A percentile compares a stretch with the other conserved stretches of the same genome.
phyloP scores from a whole-genome alignment of 2,888 invertebrate genomes.

The Netelia fuscicornis region DNA sequence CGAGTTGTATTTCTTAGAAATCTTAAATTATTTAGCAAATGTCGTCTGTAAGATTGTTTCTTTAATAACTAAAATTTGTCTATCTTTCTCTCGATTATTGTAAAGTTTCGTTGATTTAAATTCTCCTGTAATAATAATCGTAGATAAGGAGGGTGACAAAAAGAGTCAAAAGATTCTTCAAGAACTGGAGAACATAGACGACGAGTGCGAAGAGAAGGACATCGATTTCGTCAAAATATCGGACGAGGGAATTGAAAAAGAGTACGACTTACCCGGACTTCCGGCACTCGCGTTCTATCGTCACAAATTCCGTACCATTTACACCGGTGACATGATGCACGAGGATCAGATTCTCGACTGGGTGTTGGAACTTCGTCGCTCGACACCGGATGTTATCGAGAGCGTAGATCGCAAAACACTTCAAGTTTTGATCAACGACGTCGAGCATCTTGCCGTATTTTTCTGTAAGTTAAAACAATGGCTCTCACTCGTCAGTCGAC shows the following conservation, averaged over 20 bases:
- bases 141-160: slow-evolving; percentile 96
- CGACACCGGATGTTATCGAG: slow-evolving; percentile 95
- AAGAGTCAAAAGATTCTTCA: slow-evolving; percentile 94
- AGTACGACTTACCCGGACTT: slow-evolving; percentile 93
- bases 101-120: too few species aligned
- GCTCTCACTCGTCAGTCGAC: too few species aligned
- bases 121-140: neutral
- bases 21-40: too few species aligned
- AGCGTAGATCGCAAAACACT: slow-evolving; percentile 95
- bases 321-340: slow-evolving; percentile 95
- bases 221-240: slow-evolving; percentile 97
- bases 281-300: slow-evolving; percentile 95
- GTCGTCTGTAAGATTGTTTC: neutral
- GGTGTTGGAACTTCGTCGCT: slow-evolving; percentile 94
- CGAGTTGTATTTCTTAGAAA: too few species aligned
- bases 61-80: neutral
- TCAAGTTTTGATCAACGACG: slow-evolving; percentile 94
- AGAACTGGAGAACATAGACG: slow-evolving; percentile 96
- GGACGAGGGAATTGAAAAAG: slow-evolving; percentile 94
- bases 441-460: slow-evolving; percentile 96
- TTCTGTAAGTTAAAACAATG: slow-evolving; percentile 89
- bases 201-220: slow-evolving; percentile 96
- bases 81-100: too few species aligned
- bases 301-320: slow-evolving; percentile 95
- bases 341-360: slow-evolving; percentile 96